These are phyloP conservation scores for Corythornis madagascariensis DNA, from an alignment of 2,113 vertebrate genomes.

Conservation along the genomic window DNA sequence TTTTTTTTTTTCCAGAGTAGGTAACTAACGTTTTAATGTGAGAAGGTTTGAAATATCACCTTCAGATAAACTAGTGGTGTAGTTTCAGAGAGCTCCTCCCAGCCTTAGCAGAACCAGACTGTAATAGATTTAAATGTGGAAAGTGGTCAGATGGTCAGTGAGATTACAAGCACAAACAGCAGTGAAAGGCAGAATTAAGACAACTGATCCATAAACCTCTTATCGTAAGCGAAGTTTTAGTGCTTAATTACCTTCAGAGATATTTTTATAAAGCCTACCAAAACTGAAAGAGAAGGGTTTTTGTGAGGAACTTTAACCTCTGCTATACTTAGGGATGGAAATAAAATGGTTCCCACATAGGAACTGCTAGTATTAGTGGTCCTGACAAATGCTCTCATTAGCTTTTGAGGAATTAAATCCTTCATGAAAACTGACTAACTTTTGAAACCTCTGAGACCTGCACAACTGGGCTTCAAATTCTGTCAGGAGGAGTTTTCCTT, in stretches of 20 bases:
- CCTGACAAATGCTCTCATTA: background rate
- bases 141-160: conserved; percentile 32
- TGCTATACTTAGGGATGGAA: background rate
- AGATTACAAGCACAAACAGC: conserved; percentile 4
- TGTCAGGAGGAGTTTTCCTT: background rate
- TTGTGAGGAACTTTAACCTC: background rate
- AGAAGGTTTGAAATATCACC: background rate
- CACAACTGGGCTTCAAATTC: background rate
- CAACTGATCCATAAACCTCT: conserved; percentile 54
- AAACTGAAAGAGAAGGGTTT: background rate
- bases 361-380: background rate
- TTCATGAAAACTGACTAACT: background rate
- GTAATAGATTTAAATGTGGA: conserved; percentile 22
- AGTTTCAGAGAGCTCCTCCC: conserved; percentile 3
- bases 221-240: background rate
- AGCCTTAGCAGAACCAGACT: background rate
- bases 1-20: conserved; percentile 19
- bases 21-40: conserved; percentile 34
- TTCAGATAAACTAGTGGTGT: background rate
- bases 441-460: background rate
- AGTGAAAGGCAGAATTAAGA: conserved; percentile 31
- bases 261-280: conserved; percentile 9
- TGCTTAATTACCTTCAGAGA: conserved; percentile 29
- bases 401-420: background rate
- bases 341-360: background rate